Evolutionary conservation across 2,888 invertebrate genomes (phyloP).

Genomic region (Melieria picta): DNA sequence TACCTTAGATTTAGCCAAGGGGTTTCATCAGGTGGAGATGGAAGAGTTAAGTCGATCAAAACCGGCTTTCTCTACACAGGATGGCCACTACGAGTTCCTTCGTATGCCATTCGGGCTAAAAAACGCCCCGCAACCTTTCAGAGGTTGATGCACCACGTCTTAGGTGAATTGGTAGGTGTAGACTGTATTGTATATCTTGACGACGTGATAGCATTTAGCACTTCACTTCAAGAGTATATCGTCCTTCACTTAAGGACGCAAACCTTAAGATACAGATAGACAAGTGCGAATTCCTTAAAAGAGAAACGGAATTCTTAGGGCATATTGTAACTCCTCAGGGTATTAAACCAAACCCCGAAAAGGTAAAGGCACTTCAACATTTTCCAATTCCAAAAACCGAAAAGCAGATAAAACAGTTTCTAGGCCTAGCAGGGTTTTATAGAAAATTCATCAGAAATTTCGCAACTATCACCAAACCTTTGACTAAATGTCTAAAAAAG

Average conservation of each 20-base stretch:
- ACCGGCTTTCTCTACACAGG: constrained; percentile 44
- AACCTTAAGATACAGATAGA: constrained; percentile 49
- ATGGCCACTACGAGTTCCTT: constrained; percentile 47
- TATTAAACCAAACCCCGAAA: constrained; percentile 49
- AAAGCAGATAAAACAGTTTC: constrained; percentile 48
- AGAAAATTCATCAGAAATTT: constrained; percentile 43
- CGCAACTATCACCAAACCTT: constrained; percentile 38
- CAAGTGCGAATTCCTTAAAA: constrained; percentile 47
- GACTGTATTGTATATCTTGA: constrained; percentile 54
- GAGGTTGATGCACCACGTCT: constrained; percentile 46
- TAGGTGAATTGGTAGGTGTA: constrained; percentile 43
- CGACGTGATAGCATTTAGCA: constrained; percentile 51
- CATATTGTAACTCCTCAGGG: constrained; percentile 52
- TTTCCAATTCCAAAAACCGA: no score
- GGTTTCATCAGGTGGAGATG: constrained; percentile 8
- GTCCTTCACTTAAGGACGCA: constrained; percentile 39
- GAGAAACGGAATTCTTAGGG: constrained; percentile 51
- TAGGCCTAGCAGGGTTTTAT: constrained; percentile 49
- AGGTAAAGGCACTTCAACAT: no score
- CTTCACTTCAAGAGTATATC: constrained; percentile 50
- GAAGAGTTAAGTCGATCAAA: constrained; percentile 41
- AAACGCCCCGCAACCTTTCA: constrained; percentile 43
- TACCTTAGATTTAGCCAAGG: constrained; percentile 3
- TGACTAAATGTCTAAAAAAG: constrained; percentile 39
- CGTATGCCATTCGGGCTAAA: constrained; percentile 48